Base-by-base conservation (phyloP, 1,140 invertebrate genomes). In the Dolichoris vasculosae region DNA sequence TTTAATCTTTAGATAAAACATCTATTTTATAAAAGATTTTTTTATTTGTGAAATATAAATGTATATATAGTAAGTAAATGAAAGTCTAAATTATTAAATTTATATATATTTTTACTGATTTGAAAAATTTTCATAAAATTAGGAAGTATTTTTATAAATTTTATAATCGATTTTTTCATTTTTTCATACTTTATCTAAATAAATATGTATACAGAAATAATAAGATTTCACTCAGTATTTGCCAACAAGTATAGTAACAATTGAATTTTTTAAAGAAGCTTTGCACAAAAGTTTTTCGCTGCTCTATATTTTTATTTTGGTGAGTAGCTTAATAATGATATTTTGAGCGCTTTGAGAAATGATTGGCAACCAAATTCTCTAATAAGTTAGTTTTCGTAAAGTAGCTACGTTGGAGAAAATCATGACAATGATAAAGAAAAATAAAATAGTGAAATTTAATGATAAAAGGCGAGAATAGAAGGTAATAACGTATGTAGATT, bases 281-380 rank as follows among this genome's bases (percentile, higher is more conserved):
- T 46, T 13, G 13, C 23, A 8, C 7, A 43, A 78, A 84, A 81
- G 40, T 85, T 85, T 81, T 63, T 9, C 55, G 26, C 32, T 38
- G 55, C 79, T 43, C 69, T 2, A 1, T n/a, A n/a, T n/a, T n/a
- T n/a, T n/a, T n/a, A n/a, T 3, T 32, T 80, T 7, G 48, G 35
- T 71, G 73, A 83, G 82, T 77, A 32, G 35, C 40, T 51, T 26
- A 88, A 87, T 90, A 91, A 90, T 90, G 89, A 90, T 86, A 87
- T 89, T 90, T 88, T 88, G 87, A 83, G 78, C 63, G 51, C 15
- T 46, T 6, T 73, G 89, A 90, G 87, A 89, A 90, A 91, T 89
- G 89, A 91, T 91, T 91, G 90, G 87, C 90, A 90, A 91, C 89
- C 90, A 89, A 90, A 91, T 87, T 90, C 89, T 87, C 87, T 90